Base-by-base conservation (phyloP, 2,888 invertebrate species). In the Mellilla xanthometata region DNA sequence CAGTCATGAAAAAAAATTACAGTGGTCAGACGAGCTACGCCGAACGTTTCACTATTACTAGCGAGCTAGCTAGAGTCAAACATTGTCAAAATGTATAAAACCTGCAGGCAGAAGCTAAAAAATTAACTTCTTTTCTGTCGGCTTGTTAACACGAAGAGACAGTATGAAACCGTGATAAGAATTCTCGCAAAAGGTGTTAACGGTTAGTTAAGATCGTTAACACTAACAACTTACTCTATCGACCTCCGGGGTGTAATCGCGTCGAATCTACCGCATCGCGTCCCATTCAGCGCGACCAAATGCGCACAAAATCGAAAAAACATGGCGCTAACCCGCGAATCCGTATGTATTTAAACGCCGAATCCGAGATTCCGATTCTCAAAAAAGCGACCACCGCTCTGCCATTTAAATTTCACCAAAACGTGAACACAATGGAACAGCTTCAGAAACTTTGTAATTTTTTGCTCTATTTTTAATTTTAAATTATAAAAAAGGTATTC, bases 381-480 rank as follows among this genome's bases (percentile, higher is more conserved):
- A 81, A 87, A 88, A 87, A 88, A 85, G 72, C 75, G 70, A 72
- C 74, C 78, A 79, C 72, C 71, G 66, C 71, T 76, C 72, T 79
- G 74, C 79, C 81, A 86, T 88, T 89, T 88, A 81, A 87, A 88
- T 87, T 87, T 87, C 84, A 82, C 84, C 81, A 83, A 88, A 88
- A 88, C 81, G 80, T 78, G 87, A 88, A 89, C 89, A 89, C 89
- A 89, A 89, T 89, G 89, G 89, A 84, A 78, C 86, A 84, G 85
- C 83, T 80, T 75, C 86, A 66, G 72, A 75, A 67, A 76, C 72
- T 69, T 70, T 60, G 60, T 68, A 66, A 55, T 60, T 72, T 80
- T 76, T 80, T 78, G 64, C 76, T 77, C 72, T 80, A 70, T 83
- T 84, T 88, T 83, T 73, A 80, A 82, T 82, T 85, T 78, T 72